Conservation (phyloP, 1,140 invertebrate genomes). For the Cheumatopsyche charites region DNA sequence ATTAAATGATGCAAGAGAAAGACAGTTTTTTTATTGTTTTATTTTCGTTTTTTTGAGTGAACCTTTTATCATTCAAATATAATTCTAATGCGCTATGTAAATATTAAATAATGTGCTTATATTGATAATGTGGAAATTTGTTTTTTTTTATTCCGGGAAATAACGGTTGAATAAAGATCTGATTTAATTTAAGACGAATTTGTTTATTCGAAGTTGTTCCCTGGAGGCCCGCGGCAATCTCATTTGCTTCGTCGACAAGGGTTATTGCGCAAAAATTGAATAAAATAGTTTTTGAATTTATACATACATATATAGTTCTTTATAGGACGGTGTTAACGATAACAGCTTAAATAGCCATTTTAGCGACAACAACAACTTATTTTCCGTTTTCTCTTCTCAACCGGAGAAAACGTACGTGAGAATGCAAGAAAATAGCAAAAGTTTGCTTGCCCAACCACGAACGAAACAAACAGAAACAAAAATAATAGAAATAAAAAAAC, state of each 20-base stretch:
- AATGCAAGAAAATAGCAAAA: slow-evolving; percentile 15
- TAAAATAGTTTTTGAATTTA: neutral
- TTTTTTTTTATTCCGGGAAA: no score
- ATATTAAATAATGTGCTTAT: no score
- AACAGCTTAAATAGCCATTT: slow-evolving; percentile 14
- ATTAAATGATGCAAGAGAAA: neutral
- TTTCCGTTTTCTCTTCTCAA: neutral
- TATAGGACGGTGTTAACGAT: neutral
- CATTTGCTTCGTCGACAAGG: neutral
- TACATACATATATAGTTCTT: no score
- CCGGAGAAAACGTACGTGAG: neutral
- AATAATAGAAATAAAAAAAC: slow-evolving; percentile 12
- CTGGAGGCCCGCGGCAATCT: no score
- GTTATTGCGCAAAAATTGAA: neutral
- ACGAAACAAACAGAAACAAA: slow-evolving; percentile 1
- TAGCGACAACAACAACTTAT: neutral
- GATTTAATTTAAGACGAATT: no score
- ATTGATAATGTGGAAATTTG: no score
- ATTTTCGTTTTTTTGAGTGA: neutral
- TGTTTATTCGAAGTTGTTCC: no score
- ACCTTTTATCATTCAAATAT: no score
- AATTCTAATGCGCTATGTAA: no score
- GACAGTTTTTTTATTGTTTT: neutral
- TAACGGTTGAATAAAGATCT: no score
- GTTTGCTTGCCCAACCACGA: neutral